Evolutionary conservation across 30 jellyfish, hydroid and myxozoan species (phyloP).

Genomic region (Hydractinia symbiolongicarpus): DNA sequence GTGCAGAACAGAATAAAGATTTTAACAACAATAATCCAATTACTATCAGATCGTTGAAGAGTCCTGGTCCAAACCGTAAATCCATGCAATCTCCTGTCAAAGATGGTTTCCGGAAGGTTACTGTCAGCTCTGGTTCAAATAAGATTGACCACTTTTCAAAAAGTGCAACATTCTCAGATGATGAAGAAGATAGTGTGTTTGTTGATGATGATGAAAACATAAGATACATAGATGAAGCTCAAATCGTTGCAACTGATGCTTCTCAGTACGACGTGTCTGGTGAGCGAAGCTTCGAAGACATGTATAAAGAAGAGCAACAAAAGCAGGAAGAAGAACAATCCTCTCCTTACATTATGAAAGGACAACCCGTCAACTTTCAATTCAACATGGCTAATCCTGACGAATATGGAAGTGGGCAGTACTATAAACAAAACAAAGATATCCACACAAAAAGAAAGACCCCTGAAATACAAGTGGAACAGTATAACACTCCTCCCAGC

Average conservation of each 20-base stretch:
- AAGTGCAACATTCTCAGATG: not conserved
- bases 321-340: not conserved
- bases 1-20: not conserved
- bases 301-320: not conserved
- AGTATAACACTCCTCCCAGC: not conserved
- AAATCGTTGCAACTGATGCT: not conserved
- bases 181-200: slow-evolving; percentile 11
- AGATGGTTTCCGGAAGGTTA: slow-evolving; percentile 22
- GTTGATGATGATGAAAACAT: not conserved
- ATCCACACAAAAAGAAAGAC: slow-evolving; percentile 1
- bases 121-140: slow-evolving; percentile 20
- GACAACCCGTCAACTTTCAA: slow-evolving; percentile 8
- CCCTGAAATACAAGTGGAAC: slow-evolving; percentile 9
- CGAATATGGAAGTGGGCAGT: not conserved
- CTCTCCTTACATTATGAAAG: not conserved
- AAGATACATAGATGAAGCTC: slow-evolving; percentile 3
- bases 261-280: slow-evolving; percentile 14
- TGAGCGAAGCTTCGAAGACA: slow-evolving; percentile 16
- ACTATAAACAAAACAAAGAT: too few species aligned
- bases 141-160: slow-evolving; percentile 8
- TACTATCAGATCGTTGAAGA: not conserved
- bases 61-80: not conserved
- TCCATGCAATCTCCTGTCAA: slow-evolving; percentile 15
- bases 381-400: not conserved
- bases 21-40: not conserved